phyloP scores from a whole-genome alignment of 2,797 vertebrate species.

The Acanthurus tractus region DNA sequence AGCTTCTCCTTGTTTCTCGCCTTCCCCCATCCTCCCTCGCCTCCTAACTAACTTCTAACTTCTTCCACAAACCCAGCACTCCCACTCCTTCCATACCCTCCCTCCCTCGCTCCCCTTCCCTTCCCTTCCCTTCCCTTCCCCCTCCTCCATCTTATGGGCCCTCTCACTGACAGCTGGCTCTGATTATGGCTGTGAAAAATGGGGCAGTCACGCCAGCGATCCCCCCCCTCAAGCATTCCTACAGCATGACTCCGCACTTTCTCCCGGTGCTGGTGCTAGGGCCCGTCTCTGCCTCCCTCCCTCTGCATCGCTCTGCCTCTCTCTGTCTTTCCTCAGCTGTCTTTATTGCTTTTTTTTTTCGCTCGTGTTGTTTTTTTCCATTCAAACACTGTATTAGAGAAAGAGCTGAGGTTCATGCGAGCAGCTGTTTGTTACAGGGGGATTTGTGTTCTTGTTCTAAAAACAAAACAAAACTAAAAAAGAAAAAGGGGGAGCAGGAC shows the following conservation, averaged over 20 bases:
- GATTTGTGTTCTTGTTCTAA: constrained; percentile 47
- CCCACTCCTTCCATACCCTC: constrained; percentile 41
- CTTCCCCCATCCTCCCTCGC: constrained; percentile 1
- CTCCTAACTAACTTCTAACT: constrained; percentile 18
- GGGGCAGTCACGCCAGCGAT: constrained; percentile 86
- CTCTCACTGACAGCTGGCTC: constrained; percentile 89
- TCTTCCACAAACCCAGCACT: constrained; percentile 58
- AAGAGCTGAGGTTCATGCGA: constrained; percentile 49
- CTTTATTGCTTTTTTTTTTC: constrained; percentile 39
- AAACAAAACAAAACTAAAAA: too few species aligned
- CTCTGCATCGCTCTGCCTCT: constrained; percentile 48
- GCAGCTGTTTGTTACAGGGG: constrained; percentile 49
- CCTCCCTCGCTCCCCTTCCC: constrained; percentile 20
- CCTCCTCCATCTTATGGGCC: constrained; percentile 64
- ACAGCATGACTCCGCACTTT: constrained; percentile 88
- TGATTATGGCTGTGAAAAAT: constrained; percentile 90
- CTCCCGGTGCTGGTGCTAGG: constrained; percentile 69
- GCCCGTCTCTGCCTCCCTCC: constrained; percentile 53
- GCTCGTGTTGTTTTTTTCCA: constrained; percentile 54
- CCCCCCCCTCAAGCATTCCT: constrained; percentile 86
- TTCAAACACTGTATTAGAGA: constrained; percentile 34
- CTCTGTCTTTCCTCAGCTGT: constrained; percentile 68
- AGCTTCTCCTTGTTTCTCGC: constrained; percentile 21
- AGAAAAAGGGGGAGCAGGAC: constrained; percentile 7
- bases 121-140: constrained; percentile 36